These are phyloP conservation scores for Neopelma chrysocephalum DNA, from an alignment of 2,797 vertebrate genomes.

Conservation along the genomic window DNA sequence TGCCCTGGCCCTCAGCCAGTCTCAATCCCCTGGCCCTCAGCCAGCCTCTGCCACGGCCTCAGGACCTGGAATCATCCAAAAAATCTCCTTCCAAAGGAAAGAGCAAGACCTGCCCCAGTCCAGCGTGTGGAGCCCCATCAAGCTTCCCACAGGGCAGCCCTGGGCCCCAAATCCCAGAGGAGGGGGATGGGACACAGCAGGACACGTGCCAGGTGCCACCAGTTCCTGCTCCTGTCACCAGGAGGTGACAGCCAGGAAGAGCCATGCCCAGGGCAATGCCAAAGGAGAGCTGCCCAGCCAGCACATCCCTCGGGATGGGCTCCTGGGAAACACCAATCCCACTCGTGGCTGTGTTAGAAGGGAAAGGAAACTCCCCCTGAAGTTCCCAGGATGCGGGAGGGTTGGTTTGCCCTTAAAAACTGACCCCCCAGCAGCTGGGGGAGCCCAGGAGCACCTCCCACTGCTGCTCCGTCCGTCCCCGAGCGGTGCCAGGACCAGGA, in stretches of 20 bases:
- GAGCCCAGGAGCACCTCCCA: background rate
- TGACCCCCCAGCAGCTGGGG: background rate
- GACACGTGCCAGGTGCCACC: background rate
- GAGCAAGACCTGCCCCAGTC: background rate
- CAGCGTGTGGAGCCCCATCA: rapidly evolving
- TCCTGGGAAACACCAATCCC: background rate
- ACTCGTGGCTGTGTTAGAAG: background rate
- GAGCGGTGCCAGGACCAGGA: background rate
- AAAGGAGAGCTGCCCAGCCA: background rate
- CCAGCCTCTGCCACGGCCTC: background rate
- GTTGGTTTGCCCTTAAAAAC: background rate
- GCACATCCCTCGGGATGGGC: background rate
- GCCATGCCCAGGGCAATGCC: background rate
- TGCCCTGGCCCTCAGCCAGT: rapidly evolving
- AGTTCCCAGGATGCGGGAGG: background rate
- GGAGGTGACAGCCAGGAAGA: background rate
- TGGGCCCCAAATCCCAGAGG: background rate
- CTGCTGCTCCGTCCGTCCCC: background rate
- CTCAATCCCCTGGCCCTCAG: background rate
- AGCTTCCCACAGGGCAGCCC: background rate
- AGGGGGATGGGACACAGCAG: background rate
- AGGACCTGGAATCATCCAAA: background rate
- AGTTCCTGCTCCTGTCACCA: background rate
- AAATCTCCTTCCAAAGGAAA: background rate
- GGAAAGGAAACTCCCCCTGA: background rate